These are phyloP conservation scores for Botia almorhae DNA, from an alignment of 2,797 vertebrate species.

Conservation along the genomic window DNA sequence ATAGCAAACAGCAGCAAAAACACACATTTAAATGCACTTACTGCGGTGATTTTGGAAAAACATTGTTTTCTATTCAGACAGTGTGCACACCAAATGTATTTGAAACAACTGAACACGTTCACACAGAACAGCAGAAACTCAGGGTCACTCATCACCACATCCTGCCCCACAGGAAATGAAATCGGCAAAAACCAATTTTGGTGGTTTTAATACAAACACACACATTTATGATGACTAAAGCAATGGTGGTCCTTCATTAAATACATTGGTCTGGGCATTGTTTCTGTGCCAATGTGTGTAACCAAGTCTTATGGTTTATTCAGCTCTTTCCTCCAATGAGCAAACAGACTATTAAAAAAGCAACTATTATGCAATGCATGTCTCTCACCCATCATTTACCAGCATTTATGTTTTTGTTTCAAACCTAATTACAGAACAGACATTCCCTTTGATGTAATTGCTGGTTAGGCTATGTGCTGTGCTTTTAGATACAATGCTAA, in stretches of 20 bases:
- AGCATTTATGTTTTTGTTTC: slow-evolving; percentile 18
- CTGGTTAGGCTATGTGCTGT: not conserved
- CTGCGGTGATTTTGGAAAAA: slow-evolving; percentile 18
- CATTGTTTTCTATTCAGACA: slow-evolving; percentile 19
- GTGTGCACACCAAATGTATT: not conserved
- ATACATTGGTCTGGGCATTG: slow-evolving; percentile 20
- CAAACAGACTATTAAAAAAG: slow-evolving; percentile 17
- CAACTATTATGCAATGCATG: not conserved
- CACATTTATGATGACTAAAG: slow-evolving; percentile 43
- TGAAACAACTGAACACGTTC: slow-evolving; percentile 30
- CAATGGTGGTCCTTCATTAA: slow-evolving; percentile 12
- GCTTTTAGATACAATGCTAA: not conserved
- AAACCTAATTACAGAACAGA: slow-evolving; percentile 12
- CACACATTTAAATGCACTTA: not conserved
- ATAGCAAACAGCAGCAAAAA: not conserved
- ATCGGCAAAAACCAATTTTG: slow-evolving; percentile 40
- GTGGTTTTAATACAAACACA: slow-evolving; percentile 43
- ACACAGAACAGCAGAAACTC: slow-evolving; percentile 36
- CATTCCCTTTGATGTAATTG: not conserved
- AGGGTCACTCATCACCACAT: slow-evolving; percentile 45
- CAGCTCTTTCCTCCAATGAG: slow-evolving; percentile 5
- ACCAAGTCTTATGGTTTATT: slow-evolving; percentile 32
- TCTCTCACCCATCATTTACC: slow-evolving; percentile 12
- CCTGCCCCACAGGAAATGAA: slow-evolving; percentile 39
- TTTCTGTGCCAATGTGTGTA: slow-evolving; percentile 38